A percentile compares a stretch with the other conserved stretches of the same genome.
Evolutionary conservation across 2,888 invertebrate genomes (phyloP).

Genomic region (Acrocyrtus sp.): DNA sequence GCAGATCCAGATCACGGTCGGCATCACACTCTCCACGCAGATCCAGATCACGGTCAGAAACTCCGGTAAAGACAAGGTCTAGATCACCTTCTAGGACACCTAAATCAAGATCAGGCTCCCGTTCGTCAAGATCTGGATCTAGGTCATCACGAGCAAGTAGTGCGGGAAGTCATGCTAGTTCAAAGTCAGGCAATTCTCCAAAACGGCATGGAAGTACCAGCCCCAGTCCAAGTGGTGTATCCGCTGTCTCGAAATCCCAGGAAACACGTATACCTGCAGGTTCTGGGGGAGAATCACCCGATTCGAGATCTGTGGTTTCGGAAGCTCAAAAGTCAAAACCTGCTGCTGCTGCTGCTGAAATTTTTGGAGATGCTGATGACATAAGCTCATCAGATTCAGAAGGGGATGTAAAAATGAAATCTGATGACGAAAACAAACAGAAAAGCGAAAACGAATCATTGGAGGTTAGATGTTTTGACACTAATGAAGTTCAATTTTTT

Average conservation of each 20-base stretch:
- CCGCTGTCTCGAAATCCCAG: slow-evolving; percentile 8
- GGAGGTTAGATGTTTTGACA: no score
- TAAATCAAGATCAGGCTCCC: slow-evolving; percentile 65
- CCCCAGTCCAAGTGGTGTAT: no score
- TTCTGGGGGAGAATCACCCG: slow-evolving; percentile 42
- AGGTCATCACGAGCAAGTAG: slow-evolving; percentile 66
- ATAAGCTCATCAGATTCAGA: slow-evolving; percentile 73
- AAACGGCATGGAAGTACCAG: slow-evolving; percentile 37
- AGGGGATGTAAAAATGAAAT: slow-evolving; percentile 65
- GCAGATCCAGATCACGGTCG: slow-evolving; percentile 29
- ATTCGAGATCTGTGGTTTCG: slow-evolving; percentile 63
- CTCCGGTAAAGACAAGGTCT: slow-evolving; percentile 56
- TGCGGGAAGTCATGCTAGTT: slow-evolving; percentile 65
- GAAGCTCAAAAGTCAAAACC: slow-evolving; percentile 53
- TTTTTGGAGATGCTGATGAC: slow-evolving; percentile 94
- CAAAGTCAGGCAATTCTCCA: slow-evolving; percentile 55
- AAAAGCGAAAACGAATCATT: slow-evolving; percentile 34
- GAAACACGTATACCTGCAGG: slow-evolving; percentile 8
- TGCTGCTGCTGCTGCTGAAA: slow-evolving; percentile 83
- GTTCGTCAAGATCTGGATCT: slow-evolving; percentile 67
- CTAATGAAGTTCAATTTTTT: no score
- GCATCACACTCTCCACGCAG: slow-evolving; percentile 22
- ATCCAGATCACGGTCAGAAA: slow-evolving; percentile 51
- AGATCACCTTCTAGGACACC: slow-evolving; percentile 37
- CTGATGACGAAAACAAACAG: slow-evolving; percentile 46